Conservation (phyloP, 2,888 invertebrate genomes). For the Omphaloscelis lunosa region DNA sequence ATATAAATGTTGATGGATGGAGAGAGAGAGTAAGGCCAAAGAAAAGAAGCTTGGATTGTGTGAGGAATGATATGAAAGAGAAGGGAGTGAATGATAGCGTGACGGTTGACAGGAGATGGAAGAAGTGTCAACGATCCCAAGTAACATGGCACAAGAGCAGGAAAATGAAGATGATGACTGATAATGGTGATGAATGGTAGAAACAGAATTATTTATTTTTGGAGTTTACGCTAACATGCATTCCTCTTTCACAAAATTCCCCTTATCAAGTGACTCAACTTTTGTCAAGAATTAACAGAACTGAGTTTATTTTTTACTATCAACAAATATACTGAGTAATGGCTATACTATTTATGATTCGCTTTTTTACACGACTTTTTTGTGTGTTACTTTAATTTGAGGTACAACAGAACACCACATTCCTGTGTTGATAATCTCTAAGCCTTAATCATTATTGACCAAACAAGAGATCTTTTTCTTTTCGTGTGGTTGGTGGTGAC, state of each 20-base stretch:
- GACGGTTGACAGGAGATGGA: no score
- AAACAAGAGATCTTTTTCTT: conserved; percentile 27
- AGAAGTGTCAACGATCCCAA: no score
- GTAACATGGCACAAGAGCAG: no score
- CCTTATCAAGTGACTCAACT: not conserved
- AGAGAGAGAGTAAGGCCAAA: no score
- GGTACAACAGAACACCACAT: not conserved
- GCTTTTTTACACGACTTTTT: conserved; percentile 7
- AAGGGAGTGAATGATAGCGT: no score
- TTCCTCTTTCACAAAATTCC: conserved; percentile 10
- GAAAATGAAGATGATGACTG: not conserved
- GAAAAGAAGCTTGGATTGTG: no score
- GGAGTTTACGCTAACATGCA: not conserved
- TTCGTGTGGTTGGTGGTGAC: no score
- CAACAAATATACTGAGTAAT: conserved; percentile 10
- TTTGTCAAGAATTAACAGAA: not conserved
- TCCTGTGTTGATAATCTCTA: not conserved
- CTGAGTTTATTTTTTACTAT: not conserved
- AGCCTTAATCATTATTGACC: not conserved
- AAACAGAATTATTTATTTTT: not conserved
- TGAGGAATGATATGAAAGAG: no score
- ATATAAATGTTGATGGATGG: no score
- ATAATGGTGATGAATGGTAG: not conserved
- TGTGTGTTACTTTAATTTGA: not conserved
- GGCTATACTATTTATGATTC: conserved; percentile 12